phyloP scores from a whole-genome alignment of 2,888 invertebrate species.

The Tipula helvola region DNA sequence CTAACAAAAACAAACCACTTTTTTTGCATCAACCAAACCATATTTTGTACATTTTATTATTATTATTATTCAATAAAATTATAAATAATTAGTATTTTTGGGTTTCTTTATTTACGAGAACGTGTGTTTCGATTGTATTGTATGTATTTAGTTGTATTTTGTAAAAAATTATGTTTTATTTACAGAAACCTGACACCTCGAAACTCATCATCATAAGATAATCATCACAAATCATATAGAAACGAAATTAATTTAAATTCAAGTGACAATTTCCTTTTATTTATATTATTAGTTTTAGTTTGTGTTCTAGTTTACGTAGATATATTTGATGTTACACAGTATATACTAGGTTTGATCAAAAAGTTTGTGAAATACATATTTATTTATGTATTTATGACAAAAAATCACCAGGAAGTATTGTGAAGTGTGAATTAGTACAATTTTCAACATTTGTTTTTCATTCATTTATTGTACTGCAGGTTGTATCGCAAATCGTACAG shows the following conservation, averaged over 20 bases:
- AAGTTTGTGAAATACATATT: too few relatives aligned
- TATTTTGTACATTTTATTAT: neutral
- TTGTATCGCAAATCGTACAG: too few relatives aligned
- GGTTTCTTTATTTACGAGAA: too few relatives aligned
- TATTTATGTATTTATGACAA: too few relatives aligned
- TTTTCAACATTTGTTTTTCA: too few relatives aligned
- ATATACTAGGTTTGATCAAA: too few relatives aligned
- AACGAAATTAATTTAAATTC: neutral
- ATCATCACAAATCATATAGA: neutral
- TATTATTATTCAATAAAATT: neutral
- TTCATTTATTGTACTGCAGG: too few relatives aligned
- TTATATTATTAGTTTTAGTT: neutral
- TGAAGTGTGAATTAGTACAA: too few relatives aligned
- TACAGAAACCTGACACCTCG: neutral
- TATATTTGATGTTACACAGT: neutral
- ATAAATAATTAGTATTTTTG: neutral
- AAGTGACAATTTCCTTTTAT: slow-evolving; percentile 4
- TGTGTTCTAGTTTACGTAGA: neutral
- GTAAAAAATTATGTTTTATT: neutral
- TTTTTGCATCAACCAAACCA: neutral
- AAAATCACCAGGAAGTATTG: too few relatives aligned
- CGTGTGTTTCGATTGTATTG: neutral
- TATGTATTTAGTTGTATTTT: neutral
- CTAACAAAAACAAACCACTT: neutral
- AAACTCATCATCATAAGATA: neutral